These are phyloP conservation scores for Nymphalis io DNA, from an alignment of 1,140 invertebrate species.

Conservation along the genomic window DNA sequence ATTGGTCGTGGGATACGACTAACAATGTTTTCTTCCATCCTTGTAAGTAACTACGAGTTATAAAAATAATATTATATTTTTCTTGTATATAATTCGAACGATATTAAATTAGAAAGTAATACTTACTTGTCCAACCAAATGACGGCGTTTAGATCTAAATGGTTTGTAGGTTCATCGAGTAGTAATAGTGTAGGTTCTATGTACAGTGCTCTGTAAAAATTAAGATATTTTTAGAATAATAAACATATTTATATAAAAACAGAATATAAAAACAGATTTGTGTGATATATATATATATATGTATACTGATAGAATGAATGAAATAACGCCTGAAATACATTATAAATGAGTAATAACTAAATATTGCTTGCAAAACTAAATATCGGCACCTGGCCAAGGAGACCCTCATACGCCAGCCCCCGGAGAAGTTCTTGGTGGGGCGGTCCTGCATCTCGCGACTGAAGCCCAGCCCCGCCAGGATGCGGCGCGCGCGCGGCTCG, in stretches of 20 bases:
- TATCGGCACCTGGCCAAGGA: slow-evolving; percentile 87
- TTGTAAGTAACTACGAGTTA: slow-evolving; percentile 90
- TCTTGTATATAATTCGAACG: not conserved
- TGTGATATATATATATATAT: no score
- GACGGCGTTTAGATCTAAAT: slow-evolving; percentile 97
- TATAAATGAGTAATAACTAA: no score
- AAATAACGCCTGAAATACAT: no score
- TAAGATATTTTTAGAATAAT: not conserved
- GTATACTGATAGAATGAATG: no score
- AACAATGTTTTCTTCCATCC: slow-evolving; percentile 98
- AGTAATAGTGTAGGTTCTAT: slow-evolving; percentile 97
- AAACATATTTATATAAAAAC: slow-evolving; percentile 11
- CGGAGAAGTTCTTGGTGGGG: slow-evolving; percentile 97
- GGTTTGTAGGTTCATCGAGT: slow-evolving; percentile 98
- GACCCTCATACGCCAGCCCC: slow-evolving; percentile 99
- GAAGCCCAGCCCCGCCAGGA: slow-evolving; percentile 98
- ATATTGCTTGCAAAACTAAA: no score
- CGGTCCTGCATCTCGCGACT: slow-evolving; percentile 96
- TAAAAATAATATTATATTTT: not conserved
- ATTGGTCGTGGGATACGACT: slow-evolving; percentile 99
- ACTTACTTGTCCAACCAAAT: slow-evolving; percentile 99
- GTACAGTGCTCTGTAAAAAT: slow-evolving; percentile 86
- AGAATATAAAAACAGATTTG: slow-evolving; percentile 3
- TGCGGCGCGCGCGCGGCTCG: slow-evolving; percentile 95
- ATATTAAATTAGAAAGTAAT: slow-evolving; percentile 16